phyloP scores from a whole-genome alignment of 2,888 invertebrate species.

The Thereva nobilitata region DNA sequence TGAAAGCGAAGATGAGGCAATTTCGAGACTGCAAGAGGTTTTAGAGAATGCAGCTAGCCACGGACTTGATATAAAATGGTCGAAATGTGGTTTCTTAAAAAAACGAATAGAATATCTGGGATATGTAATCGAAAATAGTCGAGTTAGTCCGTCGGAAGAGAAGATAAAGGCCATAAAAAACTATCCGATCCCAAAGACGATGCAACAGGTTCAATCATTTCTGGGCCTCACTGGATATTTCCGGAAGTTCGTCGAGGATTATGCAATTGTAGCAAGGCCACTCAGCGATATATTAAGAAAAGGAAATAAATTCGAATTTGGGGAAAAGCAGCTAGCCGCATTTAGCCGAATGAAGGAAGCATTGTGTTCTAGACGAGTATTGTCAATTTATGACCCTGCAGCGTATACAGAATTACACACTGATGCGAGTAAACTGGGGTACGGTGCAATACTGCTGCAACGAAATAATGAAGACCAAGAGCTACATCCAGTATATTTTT shows the following conservation, averaged over 20 bases:
- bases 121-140: neutral
- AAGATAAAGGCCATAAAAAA: constrained; percentile 8
- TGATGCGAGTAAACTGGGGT: no score
- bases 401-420: no score
- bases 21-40: neutral
- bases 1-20: constrained; percentile 1
- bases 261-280: neutral
- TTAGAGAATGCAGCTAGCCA: neutral
- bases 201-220: neutral
- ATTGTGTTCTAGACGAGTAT: no score
- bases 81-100: neutral
- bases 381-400: no score
- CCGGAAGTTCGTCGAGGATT: neutral
- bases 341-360: no score
- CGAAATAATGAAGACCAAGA: no score
- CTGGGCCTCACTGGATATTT: neutral
- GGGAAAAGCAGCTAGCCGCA: no score
- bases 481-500: no score
- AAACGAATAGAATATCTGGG: neutral
- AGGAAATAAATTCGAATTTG: no score
- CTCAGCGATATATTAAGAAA: neutral
- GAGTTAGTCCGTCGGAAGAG: neutral
- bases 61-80: neutral
- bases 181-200: neutral
- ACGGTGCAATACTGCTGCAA: no score